Evolutionary conservation across 2,113 vertebrate species (phyloP).

Genomic region (Jaculus jaculus): DNA sequence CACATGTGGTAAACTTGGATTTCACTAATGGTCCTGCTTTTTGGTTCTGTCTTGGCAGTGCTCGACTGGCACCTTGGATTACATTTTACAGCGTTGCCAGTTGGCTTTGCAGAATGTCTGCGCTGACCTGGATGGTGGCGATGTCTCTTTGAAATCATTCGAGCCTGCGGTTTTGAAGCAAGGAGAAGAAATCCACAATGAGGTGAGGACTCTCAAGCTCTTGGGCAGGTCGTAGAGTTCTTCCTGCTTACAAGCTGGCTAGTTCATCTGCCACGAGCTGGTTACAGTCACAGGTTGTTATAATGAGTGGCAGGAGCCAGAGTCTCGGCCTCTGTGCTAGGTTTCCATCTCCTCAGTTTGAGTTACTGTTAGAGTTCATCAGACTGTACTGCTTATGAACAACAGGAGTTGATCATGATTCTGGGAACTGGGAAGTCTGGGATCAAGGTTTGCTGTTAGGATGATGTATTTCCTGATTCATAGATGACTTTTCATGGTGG

Average conservation of each 20-base stretch:
- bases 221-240: not conserved
- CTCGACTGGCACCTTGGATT: slow-evolving; percentile 92
- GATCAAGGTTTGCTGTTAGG: not conserved
- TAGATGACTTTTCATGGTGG: not conserved
- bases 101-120: slow-evolving; percentile 91
- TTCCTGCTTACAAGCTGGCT: not conserved
- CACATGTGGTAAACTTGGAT: not conserved
- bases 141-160: slow-evolving; percentile 87
- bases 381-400: not conserved
- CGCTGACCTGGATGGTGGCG: slow-evolving; percentile 81
- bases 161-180: slow-evolving; percentile 88
- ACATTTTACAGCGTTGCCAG: slow-evolving; percentile 91
- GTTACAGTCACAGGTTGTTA: not conserved
- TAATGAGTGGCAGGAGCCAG: not conserved
- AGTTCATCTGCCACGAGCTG: not conserved
- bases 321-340: not conserved
- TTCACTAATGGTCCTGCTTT: not conserved
- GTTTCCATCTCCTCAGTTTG: not conserved
- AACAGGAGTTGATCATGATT: not conserved
- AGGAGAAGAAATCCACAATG: slow-evolving; percentile 96
- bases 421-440: not conserved
- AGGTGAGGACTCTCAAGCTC: slow-evolving; percentile 86
- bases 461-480: not conserved
- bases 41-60: slow-evolving; percentile 84
- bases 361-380: not conserved